These are phyloP conservation scores for Lucinisca nassula DNA, from an alignment of 2,888 invertebrate species.

Conservation along the genomic window DNA sequence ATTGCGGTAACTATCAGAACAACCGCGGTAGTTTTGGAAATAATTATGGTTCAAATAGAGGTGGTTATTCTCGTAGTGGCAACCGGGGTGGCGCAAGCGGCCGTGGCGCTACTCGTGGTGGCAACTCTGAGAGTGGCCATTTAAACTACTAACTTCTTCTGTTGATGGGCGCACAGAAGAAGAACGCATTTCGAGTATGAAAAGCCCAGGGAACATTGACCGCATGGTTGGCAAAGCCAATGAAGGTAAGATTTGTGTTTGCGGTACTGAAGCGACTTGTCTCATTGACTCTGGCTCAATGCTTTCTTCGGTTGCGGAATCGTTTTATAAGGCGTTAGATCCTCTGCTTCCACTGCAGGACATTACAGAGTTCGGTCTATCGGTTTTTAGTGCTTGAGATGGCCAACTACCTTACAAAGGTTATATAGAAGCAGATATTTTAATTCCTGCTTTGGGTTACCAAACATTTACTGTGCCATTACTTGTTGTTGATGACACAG, in stretches of 20 bases:
- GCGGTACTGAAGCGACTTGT: not conserved
- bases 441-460: not conserved
- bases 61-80: not conserved
- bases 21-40: too few species aligned
- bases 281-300: conserved; percentile 12
- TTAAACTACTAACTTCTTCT: conserved; percentile 25
- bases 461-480: not conserved
- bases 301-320: conserved; percentile 1
- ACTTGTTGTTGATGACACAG: conserved; percentile 21
- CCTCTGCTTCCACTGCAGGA: not conserved
- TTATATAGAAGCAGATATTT: not conserved
- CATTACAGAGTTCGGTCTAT: conserved; percentile 5
- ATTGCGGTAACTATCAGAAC: too few species aligned
- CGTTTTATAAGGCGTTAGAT: conserved; percentile 5
- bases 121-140: not conserved
- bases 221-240: conserved; percentile 10
- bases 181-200: not conserved
- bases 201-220: not conserved
- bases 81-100: not conserved
- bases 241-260: not conserved
- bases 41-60: too few species aligned
- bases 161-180: conserved; percentile 12
- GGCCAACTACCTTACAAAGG: not conserved
- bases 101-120: not conserved
- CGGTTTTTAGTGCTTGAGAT: conserved; percentile 15